Evolutionary conservation across 2,888 invertebrate genomes (phyloP).

Genomic region (Lasioglossum oenotherae): DNA sequence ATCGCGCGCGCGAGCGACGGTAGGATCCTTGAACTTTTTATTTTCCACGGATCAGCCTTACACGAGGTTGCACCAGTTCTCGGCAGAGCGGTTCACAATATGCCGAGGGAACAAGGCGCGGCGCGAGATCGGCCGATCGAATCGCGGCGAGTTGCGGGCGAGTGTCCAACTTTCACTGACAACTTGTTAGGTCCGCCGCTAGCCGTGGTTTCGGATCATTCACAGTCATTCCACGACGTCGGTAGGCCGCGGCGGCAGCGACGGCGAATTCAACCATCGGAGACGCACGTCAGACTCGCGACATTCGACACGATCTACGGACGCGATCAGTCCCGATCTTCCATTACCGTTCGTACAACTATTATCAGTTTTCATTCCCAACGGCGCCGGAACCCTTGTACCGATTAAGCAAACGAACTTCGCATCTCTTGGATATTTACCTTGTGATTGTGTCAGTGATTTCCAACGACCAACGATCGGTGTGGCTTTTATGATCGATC

Average conservation of each 20-base stretch:
- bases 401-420: neutral
- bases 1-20: neutral
- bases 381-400: too few relatives aligned
- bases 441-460: slow-evolving; percentile 24
- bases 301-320: neutral
- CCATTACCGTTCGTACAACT: neutral
- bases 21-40: neutral
- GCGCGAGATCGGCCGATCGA: slow-evolving; percentile 55
- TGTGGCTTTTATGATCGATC: neutral
- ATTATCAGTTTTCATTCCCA: neutral
- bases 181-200: slow-evolving; percentile 70
- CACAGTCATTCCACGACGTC: slow-evolving; percentile 79
- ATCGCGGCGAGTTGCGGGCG: slow-evolving; percentile 62
- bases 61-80: slow-evolving; percentile 4
- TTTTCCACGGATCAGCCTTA: neutral
- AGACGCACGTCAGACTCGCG: neutral
- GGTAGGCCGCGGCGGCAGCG: slow-evolving; percentile 64
- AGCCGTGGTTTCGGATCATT: slow-evolving; percentile 76
- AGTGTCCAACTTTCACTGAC: slow-evolving; percentile 79
- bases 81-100: neutral
- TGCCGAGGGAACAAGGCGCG: slow-evolving; percentile 33
- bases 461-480: neutral
- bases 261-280: slow-evolving; percentile 45
- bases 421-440: neutral
- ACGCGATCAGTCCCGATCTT: neutral